phyloP scores from a whole-genome alignment of 2,888 invertebrate species.

The Leucania comma region DNA sequence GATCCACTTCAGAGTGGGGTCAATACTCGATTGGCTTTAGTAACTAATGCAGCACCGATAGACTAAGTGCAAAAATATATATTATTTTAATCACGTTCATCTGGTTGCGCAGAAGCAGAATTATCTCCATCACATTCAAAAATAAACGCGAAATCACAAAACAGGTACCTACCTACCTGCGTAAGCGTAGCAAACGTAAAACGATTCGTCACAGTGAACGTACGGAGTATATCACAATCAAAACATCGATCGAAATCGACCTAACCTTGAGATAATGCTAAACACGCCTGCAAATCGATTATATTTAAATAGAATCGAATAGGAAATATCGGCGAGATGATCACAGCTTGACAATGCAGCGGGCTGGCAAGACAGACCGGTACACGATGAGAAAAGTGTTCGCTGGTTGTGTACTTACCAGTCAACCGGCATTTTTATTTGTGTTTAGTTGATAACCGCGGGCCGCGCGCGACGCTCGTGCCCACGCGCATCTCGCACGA shows the following conservation, averaged over 20 bases:
- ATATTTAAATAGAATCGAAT: constrained; percentile 57
- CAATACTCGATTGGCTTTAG: neutral
- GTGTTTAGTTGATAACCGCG: constrained; percentile 88
- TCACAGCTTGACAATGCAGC: constrained; percentile 71
- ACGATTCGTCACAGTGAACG: constrained; percentile 53
- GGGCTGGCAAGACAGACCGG: constrained; percentile 60
- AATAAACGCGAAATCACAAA: constrained; percentile 29
- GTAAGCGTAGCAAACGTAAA: constrained; percentile 40
- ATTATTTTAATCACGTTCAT: neutral
- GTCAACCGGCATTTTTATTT: constrained; percentile 81
- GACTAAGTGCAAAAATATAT: constrained; percentile 1
- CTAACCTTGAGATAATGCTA: constrained; percentile 68
- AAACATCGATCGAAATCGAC: constrained; percentile 66
- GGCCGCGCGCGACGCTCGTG: constrained; percentile 82
- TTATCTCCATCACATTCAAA: constrained; percentile 17
- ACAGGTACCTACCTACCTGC: constrained; percentile 34
- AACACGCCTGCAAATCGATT: constrained; percentile 58
- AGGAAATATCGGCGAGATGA: constrained; percentile 52
- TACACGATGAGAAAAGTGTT: constrained; percentile 73
- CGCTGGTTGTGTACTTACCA: constrained; percentile 69
- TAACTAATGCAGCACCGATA: neutral
- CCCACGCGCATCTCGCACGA: constrained; percentile 68
- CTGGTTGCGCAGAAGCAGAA: neutral
- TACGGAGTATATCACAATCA: constrained; percentile 54
- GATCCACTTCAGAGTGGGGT: constrained; percentile 4